Evolutionary conservation across 2,888 invertebrate genomes (phyloP).

Genomic region (Plebejus melissa): DNA sequence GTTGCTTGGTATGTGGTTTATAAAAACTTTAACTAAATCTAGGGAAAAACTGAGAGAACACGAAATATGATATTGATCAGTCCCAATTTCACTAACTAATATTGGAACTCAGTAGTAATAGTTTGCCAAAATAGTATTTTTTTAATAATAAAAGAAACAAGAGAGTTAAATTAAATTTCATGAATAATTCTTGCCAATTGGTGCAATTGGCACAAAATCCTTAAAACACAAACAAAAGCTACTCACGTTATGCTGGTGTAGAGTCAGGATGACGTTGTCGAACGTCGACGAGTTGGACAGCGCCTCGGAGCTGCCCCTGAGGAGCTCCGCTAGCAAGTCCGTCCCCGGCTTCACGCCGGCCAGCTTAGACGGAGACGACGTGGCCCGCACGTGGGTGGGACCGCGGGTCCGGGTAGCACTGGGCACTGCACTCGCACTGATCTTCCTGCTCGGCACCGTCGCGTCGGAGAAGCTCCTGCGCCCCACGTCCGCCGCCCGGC

Average conservation of each 20-base stretch:
- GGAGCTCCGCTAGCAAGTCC: conserved; percentile 86
- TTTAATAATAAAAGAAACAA: neutral
- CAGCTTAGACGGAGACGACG: conserved; percentile 88
- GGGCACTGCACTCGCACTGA: conserved; percentile 78
- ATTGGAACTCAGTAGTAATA: neutral
- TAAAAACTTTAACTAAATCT: neutral
- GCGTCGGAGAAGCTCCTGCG: conserved; percentile 68
- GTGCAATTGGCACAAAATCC: neutral
- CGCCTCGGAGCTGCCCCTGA: conserved; percentile 89
- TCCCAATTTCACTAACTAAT: neutral
- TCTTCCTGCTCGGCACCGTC: conserved; percentile 79
- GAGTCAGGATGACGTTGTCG: conserved; percentile 73
- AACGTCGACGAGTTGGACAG: conserved; percentile 80
- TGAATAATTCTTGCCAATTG: too few relatives aligned
- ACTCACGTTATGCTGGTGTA: conserved; percentile 76
- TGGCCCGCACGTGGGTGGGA: conserved; percentile 85
- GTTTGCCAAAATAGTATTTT: neutral
- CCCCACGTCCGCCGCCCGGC: conserved; percentile 79
- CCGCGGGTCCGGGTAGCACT: conserved; percentile 64
- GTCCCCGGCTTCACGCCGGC: conserved; percentile 77
- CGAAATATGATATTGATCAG: neutral
- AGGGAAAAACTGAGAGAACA: neutral
- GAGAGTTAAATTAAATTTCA: neutral
- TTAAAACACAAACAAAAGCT: conserved; percentile 32
- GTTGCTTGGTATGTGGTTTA: neutral